phyloP scores from a whole-genome alignment of 2,888 invertebrate species.

The Scaptomyza reducta region DNA sequence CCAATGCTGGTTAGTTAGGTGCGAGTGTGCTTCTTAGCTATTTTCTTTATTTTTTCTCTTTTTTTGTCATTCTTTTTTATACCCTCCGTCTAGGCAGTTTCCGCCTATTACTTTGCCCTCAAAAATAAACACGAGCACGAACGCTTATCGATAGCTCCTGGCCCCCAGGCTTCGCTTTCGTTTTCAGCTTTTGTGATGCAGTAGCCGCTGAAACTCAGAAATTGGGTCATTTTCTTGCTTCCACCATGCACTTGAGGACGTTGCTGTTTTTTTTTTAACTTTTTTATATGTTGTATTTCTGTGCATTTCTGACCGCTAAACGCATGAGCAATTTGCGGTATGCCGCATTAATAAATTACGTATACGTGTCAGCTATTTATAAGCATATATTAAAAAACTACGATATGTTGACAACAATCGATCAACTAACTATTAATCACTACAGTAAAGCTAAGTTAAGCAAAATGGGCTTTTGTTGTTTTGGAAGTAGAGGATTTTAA shows the following conservation, averaged over 20 bases:
- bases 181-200: slow-evolving; percentile 47
- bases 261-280: slow-evolving; percentile 1
- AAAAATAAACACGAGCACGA: slow-evolving; percentile 26
- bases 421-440: slow-evolving; percentile 8
- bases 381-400: background rate
- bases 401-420: background rate
- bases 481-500: no score
- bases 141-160: slow-evolving; percentile 42
- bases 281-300: background rate
- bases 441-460: no score
- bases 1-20: slow-evolving; percentile 42
- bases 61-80: background rate
- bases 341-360: slow-evolving; percentile 32
- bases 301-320: slow-evolving; percentile 7
- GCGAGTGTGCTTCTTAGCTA: slow-evolving; percentile 16
- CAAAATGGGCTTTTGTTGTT: no score
- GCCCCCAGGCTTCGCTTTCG: slow-evolving; percentile 42
- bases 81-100: slow-evolving; percentile 34
- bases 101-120: slow-evolving; percentile 54
- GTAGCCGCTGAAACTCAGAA: slow-evolving; percentile 27
- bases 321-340: slow-evolving; percentile 48
- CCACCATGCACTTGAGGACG: slow-evolving; percentile 24
- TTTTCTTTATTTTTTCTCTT: background rate
- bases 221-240: slow-evolving; percentile 56
- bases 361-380: slow-evolving; percentile 49